phyloP scores from a whole-genome alignment of 2,888 invertebrate genomes.

The Drosophila mulleri region DNA sequence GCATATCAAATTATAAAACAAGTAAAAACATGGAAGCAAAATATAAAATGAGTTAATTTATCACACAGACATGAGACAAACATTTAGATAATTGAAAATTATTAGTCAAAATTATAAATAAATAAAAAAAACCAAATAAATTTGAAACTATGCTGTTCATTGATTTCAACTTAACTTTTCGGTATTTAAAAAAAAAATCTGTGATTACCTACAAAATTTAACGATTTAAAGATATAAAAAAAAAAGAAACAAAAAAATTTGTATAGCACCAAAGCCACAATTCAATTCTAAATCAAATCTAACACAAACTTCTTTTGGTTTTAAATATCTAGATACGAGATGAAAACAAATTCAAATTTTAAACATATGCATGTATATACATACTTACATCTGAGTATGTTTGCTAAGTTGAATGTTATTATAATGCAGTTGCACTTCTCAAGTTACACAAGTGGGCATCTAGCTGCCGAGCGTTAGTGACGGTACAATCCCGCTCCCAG shows the following conservation, averaged over 20 bases:
- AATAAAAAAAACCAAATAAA: too few species aligned
- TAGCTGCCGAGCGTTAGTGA: neutral
- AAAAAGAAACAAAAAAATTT: conserved; percentile 60
- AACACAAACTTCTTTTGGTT: conserved; percentile 54
- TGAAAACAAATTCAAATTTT: neutral
- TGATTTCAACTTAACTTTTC: conserved; percentile 82
- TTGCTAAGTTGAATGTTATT: conserved; percentile 51
- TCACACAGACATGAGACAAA: conserved; percentile 45
- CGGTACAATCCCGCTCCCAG: neutral
- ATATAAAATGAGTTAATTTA: conserved; percentile 25
- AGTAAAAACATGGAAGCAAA: conserved; percentile 5
- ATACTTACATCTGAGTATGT: conserved; percentile 25
- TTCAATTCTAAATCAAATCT: conserved; percentile 50
- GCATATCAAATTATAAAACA: conserved; percentile 64
- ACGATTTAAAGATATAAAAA: conserved; percentile 64
- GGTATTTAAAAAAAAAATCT: conserved; percentile 84
- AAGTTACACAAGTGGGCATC: conserved; percentile 14
- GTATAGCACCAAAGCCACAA: conserved; percentile 66
- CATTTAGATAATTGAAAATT: conserved; percentile 82
- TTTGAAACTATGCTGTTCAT: conserved; percentile 69
- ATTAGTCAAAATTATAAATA: conserved; percentile 82
- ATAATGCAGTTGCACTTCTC: conserved; percentile 74
- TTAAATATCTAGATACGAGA: conserved; percentile 28
- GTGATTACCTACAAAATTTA: conserved; percentile 85
- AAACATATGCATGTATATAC: neutral